These are phyloP conservation scores for Euphydryas editha DNA, from an alignment of 2,888 invertebrate genomes.

Conservation along the genomic window DNA sequence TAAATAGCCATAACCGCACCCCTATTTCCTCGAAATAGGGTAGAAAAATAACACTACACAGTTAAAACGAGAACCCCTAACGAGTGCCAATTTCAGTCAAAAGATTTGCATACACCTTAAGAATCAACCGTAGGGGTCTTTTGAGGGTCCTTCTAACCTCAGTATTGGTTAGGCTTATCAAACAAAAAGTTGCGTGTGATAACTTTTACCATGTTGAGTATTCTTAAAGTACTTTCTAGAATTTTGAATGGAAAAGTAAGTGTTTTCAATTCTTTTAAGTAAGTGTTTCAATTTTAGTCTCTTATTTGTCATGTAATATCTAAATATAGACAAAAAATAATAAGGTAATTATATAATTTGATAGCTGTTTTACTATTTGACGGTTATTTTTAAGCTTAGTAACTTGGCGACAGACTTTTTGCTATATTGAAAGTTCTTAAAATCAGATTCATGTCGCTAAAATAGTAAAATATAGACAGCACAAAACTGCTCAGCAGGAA, in stretches of 20 bases:
- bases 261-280: no score
- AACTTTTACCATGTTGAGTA: neutral
- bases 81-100: constrained; percentile 37
- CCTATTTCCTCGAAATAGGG: constrained; percentile 28
- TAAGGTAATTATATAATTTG: no score
- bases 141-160: constrained; percentile 36
- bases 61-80: constrained; percentile 36
- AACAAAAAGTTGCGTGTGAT: neutral
- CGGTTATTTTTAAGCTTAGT: no score
- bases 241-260: no score
- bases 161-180: constrained; percentile 17
- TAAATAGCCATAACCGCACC: constrained; percentile 33
- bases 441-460: no score
- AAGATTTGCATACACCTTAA: constrained; percentile 41
- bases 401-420: no score
- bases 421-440: no score
- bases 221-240: neutral
- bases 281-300: no score
- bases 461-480: neutral
- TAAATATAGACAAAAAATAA: neutral
- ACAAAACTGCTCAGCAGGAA: neutral
- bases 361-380: no score
- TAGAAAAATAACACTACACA: constrained; percentile 36
- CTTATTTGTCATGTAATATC: neutral
- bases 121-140: constrained; percentile 34